A percentile compares a stretch with the other conserved stretches of the same genome.
These are phyloP conservation scores for Zaprionus ornatus DNA, from an alignment of 1,140 invertebrate genomes.

Conservation along the genomic window DNA sequence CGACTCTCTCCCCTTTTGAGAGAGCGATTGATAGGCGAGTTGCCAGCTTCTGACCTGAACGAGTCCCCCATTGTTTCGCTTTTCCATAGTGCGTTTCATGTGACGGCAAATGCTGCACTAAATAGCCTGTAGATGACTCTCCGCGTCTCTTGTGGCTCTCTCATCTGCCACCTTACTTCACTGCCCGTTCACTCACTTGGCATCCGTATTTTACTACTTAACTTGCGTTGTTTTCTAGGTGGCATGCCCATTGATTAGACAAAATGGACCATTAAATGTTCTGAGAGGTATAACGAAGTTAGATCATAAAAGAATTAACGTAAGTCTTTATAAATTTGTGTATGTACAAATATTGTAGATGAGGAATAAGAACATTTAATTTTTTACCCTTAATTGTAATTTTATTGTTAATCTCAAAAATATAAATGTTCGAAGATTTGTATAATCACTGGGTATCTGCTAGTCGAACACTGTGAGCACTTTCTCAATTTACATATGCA, in stretches of 20 bases:
- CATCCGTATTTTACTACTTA: conserved; percentile 26
- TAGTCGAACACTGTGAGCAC: not conserved
- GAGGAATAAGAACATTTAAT: too few species aligned
- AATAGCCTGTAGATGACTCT: conserved; percentile 27
- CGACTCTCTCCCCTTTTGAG: not conserved
- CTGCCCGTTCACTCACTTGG: not conserved
- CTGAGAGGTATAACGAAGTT: not conserved
- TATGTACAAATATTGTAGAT: not conserved
- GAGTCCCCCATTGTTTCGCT: conserved; percentile 17
- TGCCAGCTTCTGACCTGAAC: conserved; percentile 25
- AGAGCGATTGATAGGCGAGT: conserved; percentile 38
- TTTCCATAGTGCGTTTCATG: conserved; percentile 42
- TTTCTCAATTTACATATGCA: not conserved
- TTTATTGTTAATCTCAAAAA: too few species aligned
- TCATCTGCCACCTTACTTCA: not conserved
- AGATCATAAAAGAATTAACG: not conserved
- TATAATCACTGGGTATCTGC: not conserved
- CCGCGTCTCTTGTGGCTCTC: too few species aligned
- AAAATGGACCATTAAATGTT: too few species aligned
- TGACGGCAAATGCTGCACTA: conserved; percentile 36
- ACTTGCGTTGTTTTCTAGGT: conserved; percentile 18
- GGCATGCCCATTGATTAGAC: not conserved
- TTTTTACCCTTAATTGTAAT: too few species aligned
- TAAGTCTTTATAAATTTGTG: not conserved
- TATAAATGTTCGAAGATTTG: too few species aligned